A percentile compares a stretch with the other conserved stretches of the same genome.
Conservation (phyloP, 92 coral and sea anemone genomes). For the Hydrozoanthus gracilis region DNA sequence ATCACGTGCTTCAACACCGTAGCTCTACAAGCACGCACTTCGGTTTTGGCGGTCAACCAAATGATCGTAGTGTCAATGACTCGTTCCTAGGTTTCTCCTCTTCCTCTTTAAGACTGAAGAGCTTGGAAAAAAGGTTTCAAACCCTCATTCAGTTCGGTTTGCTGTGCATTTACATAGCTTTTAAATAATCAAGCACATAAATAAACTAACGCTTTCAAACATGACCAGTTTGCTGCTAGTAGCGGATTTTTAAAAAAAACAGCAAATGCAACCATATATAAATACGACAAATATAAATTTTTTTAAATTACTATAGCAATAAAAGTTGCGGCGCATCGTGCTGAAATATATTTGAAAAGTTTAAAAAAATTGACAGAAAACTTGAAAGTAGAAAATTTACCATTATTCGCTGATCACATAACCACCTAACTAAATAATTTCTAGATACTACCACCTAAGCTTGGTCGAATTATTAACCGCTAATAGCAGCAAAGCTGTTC, state of each 20-base stretch:
- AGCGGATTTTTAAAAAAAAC: background rate
- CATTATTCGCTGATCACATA: no score
- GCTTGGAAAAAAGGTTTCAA: background rate
- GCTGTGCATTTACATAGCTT: background rate
- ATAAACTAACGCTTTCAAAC: background rate
- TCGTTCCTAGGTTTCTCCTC: no score
- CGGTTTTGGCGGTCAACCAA: background rate
- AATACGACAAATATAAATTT: background rate
- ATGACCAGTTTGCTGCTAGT: background rate
- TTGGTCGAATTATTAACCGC: background rate
- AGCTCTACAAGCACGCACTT: background rate
- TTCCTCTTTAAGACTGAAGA: background rate
- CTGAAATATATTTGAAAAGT: no score
- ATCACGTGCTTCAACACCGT: background rate
- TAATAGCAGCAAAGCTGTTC: background rate
- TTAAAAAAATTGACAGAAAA: no score
- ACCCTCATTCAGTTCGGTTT: background rate
- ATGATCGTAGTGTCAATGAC: no score
- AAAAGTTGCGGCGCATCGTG: background rate
- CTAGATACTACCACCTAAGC: no score
- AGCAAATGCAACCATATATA: background rate
- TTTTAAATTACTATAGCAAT: background rate
- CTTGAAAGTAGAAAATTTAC: no score
- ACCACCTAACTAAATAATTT: no score
- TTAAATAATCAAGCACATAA: conserved; percentile 14